A percentile compares a stretch with the other conserved stretches of the same genome.
These are phyloP conservation scores for Malurus splendens DNA, from an alignment of 2,797 vertebrate genomes.

Conservation along the genomic window DNA sequence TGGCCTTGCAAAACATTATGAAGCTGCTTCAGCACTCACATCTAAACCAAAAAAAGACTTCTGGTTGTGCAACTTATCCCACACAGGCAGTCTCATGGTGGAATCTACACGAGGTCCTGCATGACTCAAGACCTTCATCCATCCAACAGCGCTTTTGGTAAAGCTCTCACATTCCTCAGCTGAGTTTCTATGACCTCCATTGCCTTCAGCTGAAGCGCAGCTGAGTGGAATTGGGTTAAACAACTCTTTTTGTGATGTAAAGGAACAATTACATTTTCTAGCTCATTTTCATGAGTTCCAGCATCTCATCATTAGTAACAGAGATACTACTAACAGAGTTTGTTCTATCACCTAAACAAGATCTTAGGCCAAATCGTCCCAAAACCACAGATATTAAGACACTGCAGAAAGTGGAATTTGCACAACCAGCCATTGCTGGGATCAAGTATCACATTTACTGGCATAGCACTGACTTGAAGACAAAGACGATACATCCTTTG, in stretches of 20 bases:
- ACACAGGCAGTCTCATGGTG: not conserved
- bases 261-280: not conserved
- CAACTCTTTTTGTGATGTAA: not conserved
- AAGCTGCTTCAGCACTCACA: not conserved
- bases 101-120: fast-evolving
- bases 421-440: not conserved
- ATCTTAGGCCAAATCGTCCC: not conserved
- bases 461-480: not conserved
- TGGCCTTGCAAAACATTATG: not conserved
- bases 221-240: not conserved
- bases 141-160: fast-evolving
- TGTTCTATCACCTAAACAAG: not conserved
- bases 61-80: not conserved
- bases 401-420: not conserved
- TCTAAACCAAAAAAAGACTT: not conserved
- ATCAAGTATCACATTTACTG: not conserved
- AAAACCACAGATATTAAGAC: not conserved
- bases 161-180: not conserved
- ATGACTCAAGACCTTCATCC: not conserved
- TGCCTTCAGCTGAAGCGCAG: not conserved
- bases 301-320: not conserved
- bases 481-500: not conserved
- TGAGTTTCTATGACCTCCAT: not conserved
- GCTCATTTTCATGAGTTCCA: not conserved
- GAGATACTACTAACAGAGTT: not conserved